Evolutionary conservation across 2,888 invertebrate species (phyloP).

Genomic region (Syritta pipiens): DNA sequence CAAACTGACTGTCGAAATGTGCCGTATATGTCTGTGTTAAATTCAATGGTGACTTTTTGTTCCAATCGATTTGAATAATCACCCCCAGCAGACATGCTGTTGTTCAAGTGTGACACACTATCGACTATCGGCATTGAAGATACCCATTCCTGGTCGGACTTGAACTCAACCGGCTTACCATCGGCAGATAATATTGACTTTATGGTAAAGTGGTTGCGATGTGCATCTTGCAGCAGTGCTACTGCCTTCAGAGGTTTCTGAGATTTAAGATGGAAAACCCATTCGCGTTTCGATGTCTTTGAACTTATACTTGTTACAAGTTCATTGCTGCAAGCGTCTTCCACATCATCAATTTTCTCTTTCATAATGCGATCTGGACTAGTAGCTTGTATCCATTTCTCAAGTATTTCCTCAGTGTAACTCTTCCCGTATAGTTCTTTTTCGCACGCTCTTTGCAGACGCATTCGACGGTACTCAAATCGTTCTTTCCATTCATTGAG

Average conservation of each 20-base stretch:
- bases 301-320: conserved; percentile 83
- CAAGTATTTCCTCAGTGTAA: conserved; percentile 83
- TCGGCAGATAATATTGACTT: conserved; percentile 77
- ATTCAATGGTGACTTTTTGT: conserved; percentile 81
- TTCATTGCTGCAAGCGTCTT: conserved; percentile 82
- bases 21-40: conserved; percentile 86
- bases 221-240: conserved; percentile 85
- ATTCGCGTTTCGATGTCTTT: conserved; percentile 82
- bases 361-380: conserved; percentile 84
- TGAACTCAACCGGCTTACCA: conserved; percentile 77
- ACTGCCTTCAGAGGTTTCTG: conserved; percentile 81
- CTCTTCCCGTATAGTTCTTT: conserved; percentile 84
- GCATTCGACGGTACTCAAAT: conserved; percentile 84
- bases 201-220: conserved; percentile 84
- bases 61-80: conserved; percentile 70
- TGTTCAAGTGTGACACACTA: not conserved
- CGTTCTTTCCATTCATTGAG: conserved; percentile 87
- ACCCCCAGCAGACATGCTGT: not conserved
- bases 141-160: conserved; percentile 82
- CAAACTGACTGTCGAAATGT: conserved; percentile 89
- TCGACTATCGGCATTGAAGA: conserved; percentile 69
- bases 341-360: conserved; percentile 82
- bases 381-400: conserved; percentile 83
- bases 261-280: conserved; percentile 82
- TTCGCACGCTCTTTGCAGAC: conserved; percentile 83